Evolutionary conservation across 2,888 invertebrate species (phyloP), one percentile per base, ranked within the genome.

Genomic region (Metopia argyrocephala): DNA sequence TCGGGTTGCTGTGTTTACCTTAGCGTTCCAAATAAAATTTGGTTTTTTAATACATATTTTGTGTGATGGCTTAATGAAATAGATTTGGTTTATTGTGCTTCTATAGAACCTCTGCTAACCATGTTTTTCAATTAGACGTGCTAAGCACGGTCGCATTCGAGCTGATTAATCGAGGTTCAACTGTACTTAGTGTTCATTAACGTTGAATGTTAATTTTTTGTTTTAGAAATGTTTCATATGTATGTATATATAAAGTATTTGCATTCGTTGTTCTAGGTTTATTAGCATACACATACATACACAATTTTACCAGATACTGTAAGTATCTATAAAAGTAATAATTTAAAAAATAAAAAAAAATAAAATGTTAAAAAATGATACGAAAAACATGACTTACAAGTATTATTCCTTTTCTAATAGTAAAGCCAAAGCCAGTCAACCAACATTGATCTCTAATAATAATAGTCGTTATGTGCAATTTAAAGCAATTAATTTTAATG

Each of bases 401-500:
- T 38, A 12, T 38, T 15, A 38, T 38, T 38, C 38, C 15, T 38
- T 38, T 15, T 38, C 38, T 38, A 38, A 38, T 38, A 38, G 38
- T 38, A 12, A 38, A 38, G 0, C 38, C 38, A 38, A 38, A 38
- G 38, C 38, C 31, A 31, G 12, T 6, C 28, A 28, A 28, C 5
- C 52, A 59, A 52, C 74, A 52, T 68, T 66, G 66, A 66, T 75
- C 52, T 66, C 59, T 57, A 80, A 80, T 69, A 57, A 76, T 62
- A n/a, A n/a, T n/a, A 62, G 80, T 69, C 57, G 76, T 76, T 80
- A 59, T 64, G 62, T 68, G 66, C 50, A 73, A 76, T 80, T 76
- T 73, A 52, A 68, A 64, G 46, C 71, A 80, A 80, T 80, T 80
- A 80, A 76, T 62, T 80, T 76, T 71, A 80, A 80, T 80, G 76